Evolutionary conservation across 2,888 invertebrate species (phyloP).

Genomic region (Agriopis marginaria): DNA sequence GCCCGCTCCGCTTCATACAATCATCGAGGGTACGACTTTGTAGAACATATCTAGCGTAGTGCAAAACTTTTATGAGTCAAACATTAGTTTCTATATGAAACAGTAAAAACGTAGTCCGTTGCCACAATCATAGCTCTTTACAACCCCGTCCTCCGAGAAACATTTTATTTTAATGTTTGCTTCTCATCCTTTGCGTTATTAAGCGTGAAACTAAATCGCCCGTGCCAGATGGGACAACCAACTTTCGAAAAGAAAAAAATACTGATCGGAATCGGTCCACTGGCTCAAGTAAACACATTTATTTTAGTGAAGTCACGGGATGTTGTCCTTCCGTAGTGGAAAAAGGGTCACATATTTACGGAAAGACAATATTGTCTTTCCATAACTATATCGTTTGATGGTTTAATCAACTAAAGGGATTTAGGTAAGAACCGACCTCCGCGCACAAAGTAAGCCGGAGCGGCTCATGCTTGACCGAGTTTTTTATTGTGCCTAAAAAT

Average conservation of each 20-base stretch:
- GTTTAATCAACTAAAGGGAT: conserved; percentile 50
- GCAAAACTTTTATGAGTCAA: conserved; percentile 41
- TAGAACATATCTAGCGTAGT: conserved; percentile 38
- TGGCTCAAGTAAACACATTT: conserved; percentile 49
- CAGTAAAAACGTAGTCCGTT: conserved; percentile 41
- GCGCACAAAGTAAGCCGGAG: conserved; percentile 39
- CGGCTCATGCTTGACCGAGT: conserved; percentile 46
- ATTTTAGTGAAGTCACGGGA: conserved; percentile 49
- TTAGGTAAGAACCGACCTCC: conserved; percentile 43
- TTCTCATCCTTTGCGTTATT: conserved; percentile 47
- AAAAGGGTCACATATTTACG: conserved; percentile 49
- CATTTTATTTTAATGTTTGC: conserved; percentile 48
- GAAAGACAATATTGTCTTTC: conserved; percentile 49
- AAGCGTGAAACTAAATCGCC: conserved; percentile 48
- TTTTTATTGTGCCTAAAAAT: conserved; percentile 46
- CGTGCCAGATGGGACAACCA: conserved; percentile 46
- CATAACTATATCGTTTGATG: conserved; percentile 48
- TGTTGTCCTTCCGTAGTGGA: conserved; percentile 47
- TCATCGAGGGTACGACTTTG: conserved; percentile 45
- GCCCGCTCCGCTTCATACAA: conserved; percentile 44
- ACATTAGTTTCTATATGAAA: conserved; percentile 40
- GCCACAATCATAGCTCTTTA: conserved; percentile 44
- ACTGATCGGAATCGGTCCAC: conserved; percentile 45
- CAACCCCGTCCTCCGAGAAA: conserved; percentile 36
- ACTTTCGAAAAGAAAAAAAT: conserved; percentile 45